Base-by-base conservation (phyloP, 1,140 invertebrate genomes). In the Lamellibrachia luymesi region DNA sequence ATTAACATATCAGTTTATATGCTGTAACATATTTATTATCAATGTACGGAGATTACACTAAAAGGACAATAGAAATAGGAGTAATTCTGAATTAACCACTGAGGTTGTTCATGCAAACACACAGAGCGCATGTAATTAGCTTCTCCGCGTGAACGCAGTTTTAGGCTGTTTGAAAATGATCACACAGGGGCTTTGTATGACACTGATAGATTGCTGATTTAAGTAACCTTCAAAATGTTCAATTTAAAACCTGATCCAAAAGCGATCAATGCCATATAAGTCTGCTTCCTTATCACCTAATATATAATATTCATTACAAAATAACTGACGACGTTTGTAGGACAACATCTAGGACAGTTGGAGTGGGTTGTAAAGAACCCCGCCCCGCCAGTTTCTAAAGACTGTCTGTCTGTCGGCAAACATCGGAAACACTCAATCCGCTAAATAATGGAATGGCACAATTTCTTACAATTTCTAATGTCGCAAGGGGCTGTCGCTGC, bases 201-300 rank as follows among this genome's bases (percentile, higher is more conserved):
- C 64, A 80, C 64, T 4, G 64, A 80, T 22, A 80, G 64, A 80
- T 80, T 2, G 64, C 64, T 80, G 64, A 22, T 80, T 80, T 80
- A 80, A 80, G 13, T 80, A 80, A 80, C 64, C 13, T 80, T 80
- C 64, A 80, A 80, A 80, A 17, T 80, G 64, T 80, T 80, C 64
- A 80, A 80, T 80, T 80, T 80, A 80, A 80, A 80, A 80, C 64
- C 64, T 80, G 64, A 80, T 80, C 64, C 64, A 80, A 80, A 80
- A 80, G 64, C 17, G 64, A 80, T 80, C 64, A 80, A 80, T 80
- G 64, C 17, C 64, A 80, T 10, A 17, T 80, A 80, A 80, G 64
- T 80, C 64, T 80, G 64, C 64, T 80, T 80, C 64, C 64, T 80
- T 80, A 80, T 17, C 52, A 56, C 13, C 64, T 80, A 80, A 80